These are phyloP conservation scores for Drosophila mulleri DNA, from an alignment of 2,888 invertebrate genomes.

Conservation along the genomic window DNA sequence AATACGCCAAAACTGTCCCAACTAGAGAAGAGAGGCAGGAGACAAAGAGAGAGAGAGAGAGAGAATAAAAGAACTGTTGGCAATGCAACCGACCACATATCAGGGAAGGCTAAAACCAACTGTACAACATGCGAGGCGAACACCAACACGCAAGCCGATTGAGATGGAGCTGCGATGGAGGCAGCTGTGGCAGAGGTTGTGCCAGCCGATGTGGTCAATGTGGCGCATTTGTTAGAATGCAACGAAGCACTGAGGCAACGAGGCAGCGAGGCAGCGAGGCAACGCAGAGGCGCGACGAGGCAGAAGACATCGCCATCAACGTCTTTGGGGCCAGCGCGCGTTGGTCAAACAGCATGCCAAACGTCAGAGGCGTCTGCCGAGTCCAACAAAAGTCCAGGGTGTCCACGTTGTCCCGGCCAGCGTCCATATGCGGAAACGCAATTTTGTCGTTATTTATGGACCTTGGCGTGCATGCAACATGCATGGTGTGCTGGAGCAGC, in stretches of 20 bases:
- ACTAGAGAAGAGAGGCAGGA: slow-evolving; percentile 7
- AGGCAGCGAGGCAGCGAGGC: neutral
- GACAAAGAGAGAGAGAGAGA: neutral
- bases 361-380: slow-evolving; percentile 46
- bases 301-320: slow-evolving; percentile 39
- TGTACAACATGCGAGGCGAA: slow-evolving; percentile 64
- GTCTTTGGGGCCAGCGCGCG: slow-evolving; percentile 32
- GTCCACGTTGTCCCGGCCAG: slow-evolving; percentile 20
- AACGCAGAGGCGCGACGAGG: neutral
- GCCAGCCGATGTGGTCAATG: slow-evolving; percentile 63
- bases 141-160: slow-evolving; percentile 52
- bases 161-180: slow-evolving; percentile 26
- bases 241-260: neutral
- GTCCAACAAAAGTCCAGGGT: slow-evolving; percentile 22
- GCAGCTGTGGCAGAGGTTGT: slow-evolving; percentile 17
- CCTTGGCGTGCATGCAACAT: slow-evolving; percentile 79
- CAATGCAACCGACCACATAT: slow-evolving; percentile 30
- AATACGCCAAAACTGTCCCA: slow-evolving; percentile 50
- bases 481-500: slow-evolving; percentile 48
- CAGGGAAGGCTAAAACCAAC: slow-evolving; percentile 59
- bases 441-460: slow-evolving; percentile 84
- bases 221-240: slow-evolving; percentile 61
- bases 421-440: slow-evolving; percentile 82
- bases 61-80: slow-evolving; percentile 25
- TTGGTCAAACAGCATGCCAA: slow-evolving; percentile 72